Conservation (phyloP, 2,888 invertebrate genomes). For the Eristalinus aeneus region DNA sequence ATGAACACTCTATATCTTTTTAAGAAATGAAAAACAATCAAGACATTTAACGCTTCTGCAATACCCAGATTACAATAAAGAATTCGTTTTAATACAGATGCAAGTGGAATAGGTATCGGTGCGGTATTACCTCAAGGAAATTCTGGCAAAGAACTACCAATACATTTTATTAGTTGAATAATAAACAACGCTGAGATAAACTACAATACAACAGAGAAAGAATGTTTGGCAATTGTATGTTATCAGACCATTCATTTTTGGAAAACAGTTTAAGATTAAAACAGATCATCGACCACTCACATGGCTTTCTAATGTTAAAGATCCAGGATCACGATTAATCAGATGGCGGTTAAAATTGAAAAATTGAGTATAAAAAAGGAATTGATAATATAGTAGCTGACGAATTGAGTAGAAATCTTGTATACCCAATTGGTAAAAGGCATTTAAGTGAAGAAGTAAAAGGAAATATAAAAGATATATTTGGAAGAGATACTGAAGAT, state of each 20-base stretch:
- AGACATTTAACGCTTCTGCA: conserved; percentile 17
- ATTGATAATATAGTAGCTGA: background rate
- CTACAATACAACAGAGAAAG: background rate
- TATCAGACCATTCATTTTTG: conserved; percentile 6
- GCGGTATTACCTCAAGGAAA: too few species aligned
- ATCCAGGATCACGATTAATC: background rate
- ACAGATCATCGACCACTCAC: too few species aligned
- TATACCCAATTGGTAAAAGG: too few species aligned
- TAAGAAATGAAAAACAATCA: conserved; percentile 39
- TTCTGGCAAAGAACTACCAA: too few species aligned
- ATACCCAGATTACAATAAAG: conserved; percentile 10
- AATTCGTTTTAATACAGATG: conserved; percentile 30
- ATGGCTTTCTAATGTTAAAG: background rate
- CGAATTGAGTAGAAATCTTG: background rate
- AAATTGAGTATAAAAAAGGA: conserved; percentile 3
- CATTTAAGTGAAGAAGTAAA: background rate
- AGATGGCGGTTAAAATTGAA: background rate
- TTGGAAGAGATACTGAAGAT: too few species aligned
- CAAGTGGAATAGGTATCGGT: too few species aligned
- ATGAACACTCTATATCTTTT: conserved; percentile 37
- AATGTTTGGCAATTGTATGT: conserved; percentile 7
- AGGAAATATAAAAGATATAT: too few species aligned
- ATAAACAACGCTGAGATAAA: conserved; percentile 2
- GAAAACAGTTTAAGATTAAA: too few species aligned
- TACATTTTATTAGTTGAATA: conserved; percentile 19